Conservation (phyloP, 1,140 invertebrate genomes). For the Apis dorsata region DNA sequence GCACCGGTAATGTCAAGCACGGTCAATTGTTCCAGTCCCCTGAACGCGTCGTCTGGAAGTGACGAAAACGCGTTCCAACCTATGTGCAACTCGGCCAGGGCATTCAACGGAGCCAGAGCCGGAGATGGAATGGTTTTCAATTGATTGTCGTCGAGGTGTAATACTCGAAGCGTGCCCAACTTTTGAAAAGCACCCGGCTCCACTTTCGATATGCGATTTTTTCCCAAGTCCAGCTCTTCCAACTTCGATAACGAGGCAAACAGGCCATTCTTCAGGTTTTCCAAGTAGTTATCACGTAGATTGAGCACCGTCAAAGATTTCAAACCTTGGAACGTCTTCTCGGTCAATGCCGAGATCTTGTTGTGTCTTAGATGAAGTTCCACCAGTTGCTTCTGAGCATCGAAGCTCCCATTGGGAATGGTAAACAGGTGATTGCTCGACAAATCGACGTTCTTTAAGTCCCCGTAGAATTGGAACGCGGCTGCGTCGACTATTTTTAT, state of each 20-base stretch:
- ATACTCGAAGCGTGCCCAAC: conserved; percentile 85
- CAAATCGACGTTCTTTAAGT: conserved; percentile 90
- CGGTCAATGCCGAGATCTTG: conserved; percentile 89
- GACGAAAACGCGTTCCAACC: conserved; percentile 89
- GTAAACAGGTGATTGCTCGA: conserved; percentile 91
- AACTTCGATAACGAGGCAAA: conserved; percentile 88
- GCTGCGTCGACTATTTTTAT: conserved; percentile 93
- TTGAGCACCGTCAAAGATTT: conserved; percentile 89
- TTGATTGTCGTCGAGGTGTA: conserved; percentile 93
- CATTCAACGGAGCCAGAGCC: conserved; percentile 86
- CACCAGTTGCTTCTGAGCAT: conserved; percentile 88
- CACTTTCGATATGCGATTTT: conserved; percentile 91
- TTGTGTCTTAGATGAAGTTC: conserved; percentile 92
- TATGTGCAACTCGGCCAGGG: conserved; percentile 90
- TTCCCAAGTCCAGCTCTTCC: conserved; percentile 92
- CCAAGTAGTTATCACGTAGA: conserved; percentile 90
- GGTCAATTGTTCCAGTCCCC: conserved; percentile 86
- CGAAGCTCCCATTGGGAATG: conserved; percentile 88
- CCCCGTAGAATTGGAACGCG: conserved; percentile 91
- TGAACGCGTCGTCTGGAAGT: conserved; percentile 87
- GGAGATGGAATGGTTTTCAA: conserved; percentile 87
- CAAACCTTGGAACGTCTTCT: conserved; percentile 89
- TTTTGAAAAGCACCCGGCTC: conserved; percentile 90
- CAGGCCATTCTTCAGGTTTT: conserved; percentile 86
- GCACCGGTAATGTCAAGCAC: conserved; percentile 90